Evolutionary conservation across 2,797 vertebrate genomes (phyloP).

Genomic region (Novumbra hubbsi): DNA sequence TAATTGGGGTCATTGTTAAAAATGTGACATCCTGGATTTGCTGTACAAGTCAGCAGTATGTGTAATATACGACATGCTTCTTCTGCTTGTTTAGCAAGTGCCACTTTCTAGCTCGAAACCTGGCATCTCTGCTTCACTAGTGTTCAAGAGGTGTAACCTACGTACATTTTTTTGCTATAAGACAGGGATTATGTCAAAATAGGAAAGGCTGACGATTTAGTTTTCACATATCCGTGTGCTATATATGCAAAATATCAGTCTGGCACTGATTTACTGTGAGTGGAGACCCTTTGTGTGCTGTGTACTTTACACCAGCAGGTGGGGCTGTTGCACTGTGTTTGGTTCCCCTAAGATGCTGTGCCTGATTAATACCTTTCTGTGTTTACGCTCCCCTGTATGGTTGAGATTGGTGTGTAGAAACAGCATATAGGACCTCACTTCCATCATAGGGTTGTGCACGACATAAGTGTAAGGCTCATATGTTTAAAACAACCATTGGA

Average conservation of each 20-base stretch:
- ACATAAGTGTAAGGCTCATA: neutral
- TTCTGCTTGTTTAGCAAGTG: too few species aligned
- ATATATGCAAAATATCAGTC: neutral
- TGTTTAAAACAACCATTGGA: neutral
- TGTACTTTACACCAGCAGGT: neutral
- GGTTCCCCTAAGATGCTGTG: neutral
- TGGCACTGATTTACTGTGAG: too few species aligned
- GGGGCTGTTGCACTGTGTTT: neutral
- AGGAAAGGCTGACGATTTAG: too few species aligned
- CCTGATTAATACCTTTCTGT: neutral
- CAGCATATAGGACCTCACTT: neutral
- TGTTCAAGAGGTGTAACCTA: too few species aligned
- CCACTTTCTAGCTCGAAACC: too few species aligned
- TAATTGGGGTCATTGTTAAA: constrained; percentile 15
- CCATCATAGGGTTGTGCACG: too few species aligned
- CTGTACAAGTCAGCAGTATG: neutral
- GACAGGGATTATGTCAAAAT: too few species aligned
- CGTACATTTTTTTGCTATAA: too few species aligned
- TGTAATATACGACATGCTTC: too few species aligned
- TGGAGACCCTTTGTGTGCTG: too few species aligned
- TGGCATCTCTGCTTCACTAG: too few species aligned
- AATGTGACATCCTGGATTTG: neutral
- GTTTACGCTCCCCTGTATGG: neutral
- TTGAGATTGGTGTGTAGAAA: neutral
- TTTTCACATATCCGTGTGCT: too few species aligned